Evolutionary conservation across 2,113 vertebrate genomes (phyloP), one percentile per base, ranked within the genome.

Genomic region (Engraulis encrasicolus): DNA sequence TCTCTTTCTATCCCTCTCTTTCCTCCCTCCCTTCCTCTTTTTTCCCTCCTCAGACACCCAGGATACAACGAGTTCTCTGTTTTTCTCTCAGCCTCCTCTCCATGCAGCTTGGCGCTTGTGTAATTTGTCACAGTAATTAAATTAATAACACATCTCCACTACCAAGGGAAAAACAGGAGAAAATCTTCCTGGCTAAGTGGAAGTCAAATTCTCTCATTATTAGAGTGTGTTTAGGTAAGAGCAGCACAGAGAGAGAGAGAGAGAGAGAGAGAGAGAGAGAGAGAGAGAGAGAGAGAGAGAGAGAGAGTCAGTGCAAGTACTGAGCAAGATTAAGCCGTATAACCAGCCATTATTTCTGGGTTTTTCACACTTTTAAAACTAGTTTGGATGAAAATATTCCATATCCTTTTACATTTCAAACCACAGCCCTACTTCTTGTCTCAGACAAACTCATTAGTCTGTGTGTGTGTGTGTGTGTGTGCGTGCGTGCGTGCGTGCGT

Each of bases 91-190:
- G 58, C 6, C n/a, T 0, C 9, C 17, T 31, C 31, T 31, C 19
- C 2, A 11, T 66, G 23, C 7, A 66, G 80, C 48, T 49, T 36
- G 52, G 36, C 82, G 78, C 54, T 58, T 77, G 49, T 52, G 45
- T 54, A 45, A 86, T 81, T 54, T 20, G 54, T 38, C 81, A 50
- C 66, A 74, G 23, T 11, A 31, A 66, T 74, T 31, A 74, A n/a
- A 48, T 58, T 81, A 52, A 83, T 85, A 81, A 52, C 74, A 50
- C 81, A 79, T 34, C n/a, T n/a, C 49, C 40, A 36, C 36, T 58
- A 61, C 40, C 58, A 48, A 79, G 78, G 40, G 80, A 81, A 78
- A 83, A 31, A 37, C 50, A 50, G 79, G 61, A 82, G 31, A 3
- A 77, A 71, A 71, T 27, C 61, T 2, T 71, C n/a, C 23, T 27